Evolutionary conservation across 2,797 vertebrate species (phyloP), one percentile per base, ranked within the genome.

Genomic region (Erpetoichthys calabaricus): DNA sequence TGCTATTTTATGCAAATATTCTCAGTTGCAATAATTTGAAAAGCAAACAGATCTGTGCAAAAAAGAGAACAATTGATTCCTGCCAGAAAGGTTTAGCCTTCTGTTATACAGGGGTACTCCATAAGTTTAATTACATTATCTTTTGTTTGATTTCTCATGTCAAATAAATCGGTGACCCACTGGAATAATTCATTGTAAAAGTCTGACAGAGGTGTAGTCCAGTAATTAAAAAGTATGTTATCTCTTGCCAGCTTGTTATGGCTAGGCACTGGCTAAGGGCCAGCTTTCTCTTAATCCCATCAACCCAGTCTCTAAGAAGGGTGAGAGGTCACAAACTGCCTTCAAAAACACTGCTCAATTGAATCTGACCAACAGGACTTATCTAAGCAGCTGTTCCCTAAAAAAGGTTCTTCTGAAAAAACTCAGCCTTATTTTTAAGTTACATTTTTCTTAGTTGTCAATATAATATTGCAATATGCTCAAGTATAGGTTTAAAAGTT

Each of bases 141-240:
- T 68, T 70, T 66, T 76, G 68, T 79, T 77, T 87, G 79, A 80
- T 76, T 70, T 78, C 72, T 73, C 67, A 65, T 77, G 72, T 82
- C 76, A 78, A 73, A 68, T 75, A 75, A 71, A 64, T 70, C 59
- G 60, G 71, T 75, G 64, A 75, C 77, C 72, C 70, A 64, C 71
- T 63, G 66, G 68, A 66, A 77, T 68, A 80, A 82, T 76, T 80
- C 74, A 58, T 67, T 58, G 66, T 55, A 76, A 74, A 82, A 79
- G 78, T 80, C 77, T 79, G 80, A 80, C 76, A 75, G 81, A 80
- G 75, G 74, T 82, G 72, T 80, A 77, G 80, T 70, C 73, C 75
- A 75, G 81, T 84, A 85, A 90, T 89, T 89, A 86, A 89, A 89
- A 88, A 79, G 73, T 76, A 80, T 85, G 84, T 88, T 88, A 86